phyloP scores from a whole-genome alignment of 2,888 invertebrate species.

The Mamestra brassicae region DNA sequence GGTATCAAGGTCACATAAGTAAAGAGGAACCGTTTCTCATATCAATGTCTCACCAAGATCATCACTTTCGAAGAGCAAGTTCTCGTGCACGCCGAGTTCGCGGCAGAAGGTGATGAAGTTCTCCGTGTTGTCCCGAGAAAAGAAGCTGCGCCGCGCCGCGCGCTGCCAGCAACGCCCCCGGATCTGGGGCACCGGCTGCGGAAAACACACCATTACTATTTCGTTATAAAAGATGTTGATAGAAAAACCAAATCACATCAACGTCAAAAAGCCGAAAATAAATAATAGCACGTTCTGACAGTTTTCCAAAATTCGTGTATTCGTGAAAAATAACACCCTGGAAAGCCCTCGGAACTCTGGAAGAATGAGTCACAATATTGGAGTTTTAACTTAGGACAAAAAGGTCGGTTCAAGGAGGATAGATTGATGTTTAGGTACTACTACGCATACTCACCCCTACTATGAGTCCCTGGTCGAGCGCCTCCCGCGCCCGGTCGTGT shows the following conservation, averaged over 20 bases:
- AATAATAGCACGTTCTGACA: no score
- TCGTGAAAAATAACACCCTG: no score
- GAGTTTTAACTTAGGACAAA: no score
- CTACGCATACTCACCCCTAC: conserved; percentile 88
- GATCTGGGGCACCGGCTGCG: conserved; percentile 91
- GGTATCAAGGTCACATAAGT: background rate
- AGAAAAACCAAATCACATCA: background rate
- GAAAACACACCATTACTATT: background rate
- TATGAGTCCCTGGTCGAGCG: conserved; percentile 91
- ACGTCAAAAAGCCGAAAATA: background rate
- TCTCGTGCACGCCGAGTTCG: conserved; percentile 96
- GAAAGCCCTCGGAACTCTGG: no score
- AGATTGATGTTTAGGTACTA: background rate
- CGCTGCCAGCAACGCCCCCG: conserved; percentile 95
- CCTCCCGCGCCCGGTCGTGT: conserved; percentile 93
- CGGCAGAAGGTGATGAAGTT: conserved; percentile 97
- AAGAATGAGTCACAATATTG: no score
- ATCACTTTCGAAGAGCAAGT: conserved; percentile 97
- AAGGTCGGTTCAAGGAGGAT: no score
- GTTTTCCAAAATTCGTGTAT: background rate
- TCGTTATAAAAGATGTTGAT: background rate
- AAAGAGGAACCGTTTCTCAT: background rate
- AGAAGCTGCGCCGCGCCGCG: conserved; percentile 96
- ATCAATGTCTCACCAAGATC: conserved; percentile 92
- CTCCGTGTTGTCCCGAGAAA: conserved; percentile 96